Conservation (phyloP, 2,888 invertebrate species). For the Hetaerina titia region DNA sequence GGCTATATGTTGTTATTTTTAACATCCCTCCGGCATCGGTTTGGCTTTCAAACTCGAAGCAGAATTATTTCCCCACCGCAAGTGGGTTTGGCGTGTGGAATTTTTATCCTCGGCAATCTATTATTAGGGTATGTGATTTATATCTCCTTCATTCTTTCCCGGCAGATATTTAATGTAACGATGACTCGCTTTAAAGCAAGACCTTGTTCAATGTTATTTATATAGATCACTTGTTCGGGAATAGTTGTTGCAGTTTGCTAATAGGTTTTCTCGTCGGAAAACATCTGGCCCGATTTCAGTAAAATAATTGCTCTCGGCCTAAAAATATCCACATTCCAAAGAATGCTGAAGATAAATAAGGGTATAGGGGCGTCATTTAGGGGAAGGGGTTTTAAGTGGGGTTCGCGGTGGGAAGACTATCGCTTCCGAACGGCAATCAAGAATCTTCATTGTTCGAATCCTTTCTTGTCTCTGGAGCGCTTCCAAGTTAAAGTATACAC, state of each 20-base stretch:
- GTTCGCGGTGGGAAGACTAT: background rate
- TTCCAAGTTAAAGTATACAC: constrained; percentile 47
- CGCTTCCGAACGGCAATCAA: constrained; percentile 40
- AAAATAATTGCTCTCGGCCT: constrained; percentile 29
- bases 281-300: constrained; percentile 49
- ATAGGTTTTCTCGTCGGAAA: background rate
- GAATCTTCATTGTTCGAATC: constrained; percentile 64
- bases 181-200: background rate
- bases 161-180: constrained; percentile 2
- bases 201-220: background rate
- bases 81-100: background rate
- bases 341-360: constrained; percentile 22
- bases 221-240: background rate
- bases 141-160: background rate
- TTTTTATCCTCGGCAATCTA: background rate
- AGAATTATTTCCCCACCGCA: background rate
- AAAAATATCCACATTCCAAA: constrained; percentile 27
- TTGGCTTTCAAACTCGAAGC: background rate
- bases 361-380: background rate
- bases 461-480: constrained; percentile 40
- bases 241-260: constrained; percentile 50
- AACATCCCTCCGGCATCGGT: background rate
- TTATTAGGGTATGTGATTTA: background rate
- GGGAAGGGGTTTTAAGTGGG: background rate
- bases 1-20: background rate